Evolutionary conservation across 2,888 invertebrate species (phyloP), one percentile per base, ranked within the genome.

Genomic region (Meloe dianella): DNA sequence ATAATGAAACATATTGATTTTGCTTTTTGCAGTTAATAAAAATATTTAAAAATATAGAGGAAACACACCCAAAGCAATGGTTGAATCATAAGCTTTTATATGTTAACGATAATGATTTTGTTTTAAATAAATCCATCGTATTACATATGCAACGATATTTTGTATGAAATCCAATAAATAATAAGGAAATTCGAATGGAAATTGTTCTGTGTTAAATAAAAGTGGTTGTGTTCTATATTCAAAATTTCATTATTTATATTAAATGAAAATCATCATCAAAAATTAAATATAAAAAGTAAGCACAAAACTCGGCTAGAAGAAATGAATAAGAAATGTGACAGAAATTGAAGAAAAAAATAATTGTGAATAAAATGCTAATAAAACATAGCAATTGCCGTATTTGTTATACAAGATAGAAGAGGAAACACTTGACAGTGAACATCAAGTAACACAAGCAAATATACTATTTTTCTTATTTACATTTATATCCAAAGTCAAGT

Each of bases 401-500:
- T 54, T 54, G 7, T 60, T 60, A 56, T 51, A 54, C 7, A 61
- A 57, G 58, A 17, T 17, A 54, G 22, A 66, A 63, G 60, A 63
- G 60, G n/a, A 63, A 66, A 66, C 60, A 60, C 32, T 63, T 57
- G 60, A 60, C 62, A 59, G 64, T 59, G 61, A 67, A 64, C 57
- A 60, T 38, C 64, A 63, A 20, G n/a, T 60, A 60, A n/a, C 22
- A 38, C 24, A 51, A 58, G 41, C 67, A 38, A 41, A 59, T 57
- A 58, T 61, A 60, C 64, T 61, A 20, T 0, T 64, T 58, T 20
- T 58, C 65, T 65, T 68, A 68, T 68, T 68, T 65, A 68, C 68
- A 68, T 68, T 68, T 68, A 68, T 63, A 68, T 62, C 62, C 63
- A 65, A 64, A 68, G 62, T 65, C 65, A 58, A 65, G 59, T 65